Conservation (phyloP, 53 echinoderm and acorn worm genomes). For the Arbacia lixula region DNA sequence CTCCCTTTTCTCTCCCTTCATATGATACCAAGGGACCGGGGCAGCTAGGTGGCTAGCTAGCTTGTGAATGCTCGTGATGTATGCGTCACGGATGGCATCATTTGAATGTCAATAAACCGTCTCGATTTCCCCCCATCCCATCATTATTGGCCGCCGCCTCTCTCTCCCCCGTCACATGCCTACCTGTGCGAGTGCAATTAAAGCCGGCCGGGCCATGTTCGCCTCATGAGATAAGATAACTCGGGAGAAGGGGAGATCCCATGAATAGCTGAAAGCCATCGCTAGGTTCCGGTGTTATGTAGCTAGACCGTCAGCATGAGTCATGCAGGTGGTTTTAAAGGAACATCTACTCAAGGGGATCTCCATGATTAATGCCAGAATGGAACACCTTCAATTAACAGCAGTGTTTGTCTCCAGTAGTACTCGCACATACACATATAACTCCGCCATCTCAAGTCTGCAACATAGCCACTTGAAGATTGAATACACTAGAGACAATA, state of each 20-base stretch:
- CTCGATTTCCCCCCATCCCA: too few species aligned
- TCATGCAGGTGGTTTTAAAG: constrained; percentile 40
- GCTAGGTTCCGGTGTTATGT: not conserved
- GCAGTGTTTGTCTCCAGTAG: too few species aligned
- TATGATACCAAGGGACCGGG: constrained; percentile 14
- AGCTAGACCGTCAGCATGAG: not conserved
- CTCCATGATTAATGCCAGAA: too few species aligned
- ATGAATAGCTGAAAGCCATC: constrained; percentile 10
- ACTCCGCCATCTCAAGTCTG: too few species aligned
- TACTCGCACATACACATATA: too few species aligned
- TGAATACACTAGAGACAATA: too few species aligned
- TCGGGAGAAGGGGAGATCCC: constrained; percentile 11
- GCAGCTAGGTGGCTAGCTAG: too few species aligned
- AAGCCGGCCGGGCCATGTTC: constrained; percentile 21
- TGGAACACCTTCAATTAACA: too few species aligned
- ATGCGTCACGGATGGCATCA: constrained; percentile 25
- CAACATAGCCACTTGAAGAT: too few species aligned
- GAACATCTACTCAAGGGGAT: too few species aligned
- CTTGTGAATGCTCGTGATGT: not conserved
- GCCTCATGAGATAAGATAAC: constrained; percentile 23
- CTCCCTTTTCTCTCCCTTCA: too few species aligned
- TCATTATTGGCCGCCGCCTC: constrained; percentile 19
- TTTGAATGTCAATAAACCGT: constrained; percentile 39
- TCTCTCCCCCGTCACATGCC: not conserved
- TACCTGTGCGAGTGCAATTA: constrained; percentile 22